phyloP scores from a whole-genome alignment of 2,888 invertebrate genomes.

The Anoplius nigerrimus region DNA sequence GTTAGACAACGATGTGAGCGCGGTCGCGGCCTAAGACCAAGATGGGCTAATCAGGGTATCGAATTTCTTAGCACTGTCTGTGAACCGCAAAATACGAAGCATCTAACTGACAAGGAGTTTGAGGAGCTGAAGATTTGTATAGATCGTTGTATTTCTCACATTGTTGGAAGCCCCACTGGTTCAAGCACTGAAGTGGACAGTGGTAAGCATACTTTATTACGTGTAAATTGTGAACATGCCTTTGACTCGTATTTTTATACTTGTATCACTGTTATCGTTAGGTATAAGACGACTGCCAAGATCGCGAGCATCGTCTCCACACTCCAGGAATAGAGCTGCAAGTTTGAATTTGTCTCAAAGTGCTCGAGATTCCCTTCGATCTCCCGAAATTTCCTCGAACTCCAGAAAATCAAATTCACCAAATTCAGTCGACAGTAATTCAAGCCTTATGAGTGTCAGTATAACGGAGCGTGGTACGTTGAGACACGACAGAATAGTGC shows the following conservation, averaged over 20 bases:
- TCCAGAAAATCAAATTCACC: slow-evolving; percentile 41
- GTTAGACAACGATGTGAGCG: slow-evolving; percentile 89
- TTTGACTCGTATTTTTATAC: not conserved
- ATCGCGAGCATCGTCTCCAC: slow-evolving; percentile 65
- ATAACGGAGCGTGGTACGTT: slow-evolving; percentile 47
- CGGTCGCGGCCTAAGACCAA: slow-evolving; percentile 86
- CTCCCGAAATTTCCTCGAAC: slow-evolving; percentile 43
- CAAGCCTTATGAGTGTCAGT: slow-evolving; percentile 43
- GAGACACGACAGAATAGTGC: slow-evolving; percentile 73
- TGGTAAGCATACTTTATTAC: slow-evolving; percentile 43
- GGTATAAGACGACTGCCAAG: slow-evolving; percentile 54
- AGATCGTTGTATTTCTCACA: slow-evolving; percentile 91
- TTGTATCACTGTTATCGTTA: slow-evolving; percentile 18
- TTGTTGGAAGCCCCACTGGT: slow-evolving; percentile 82
- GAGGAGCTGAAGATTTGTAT: slow-evolving; percentile 86
- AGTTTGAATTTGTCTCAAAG: slow-evolving; percentile 55
- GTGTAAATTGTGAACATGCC: not conserved
- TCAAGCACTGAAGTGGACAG: slow-evolving; percentile 43
- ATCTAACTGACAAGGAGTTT: slow-evolving; percentile 86
- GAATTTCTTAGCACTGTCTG: slow-evolving; percentile 91
- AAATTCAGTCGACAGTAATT: slow-evolving; percentile 47
- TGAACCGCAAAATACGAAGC: slow-evolving; percentile 88
- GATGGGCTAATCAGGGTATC: slow-evolving; percentile 93
- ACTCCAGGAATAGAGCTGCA: slow-evolving; percentile 54
- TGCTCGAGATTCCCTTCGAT: slow-evolving; percentile 54